A percentile compares a stretch with the other conserved stretches of the same genome.
These are phyloP conservation scores for Lota lota DNA, from an alignment of 2,113 vertebrate genomes.

Conservation along the genomic window DNA sequence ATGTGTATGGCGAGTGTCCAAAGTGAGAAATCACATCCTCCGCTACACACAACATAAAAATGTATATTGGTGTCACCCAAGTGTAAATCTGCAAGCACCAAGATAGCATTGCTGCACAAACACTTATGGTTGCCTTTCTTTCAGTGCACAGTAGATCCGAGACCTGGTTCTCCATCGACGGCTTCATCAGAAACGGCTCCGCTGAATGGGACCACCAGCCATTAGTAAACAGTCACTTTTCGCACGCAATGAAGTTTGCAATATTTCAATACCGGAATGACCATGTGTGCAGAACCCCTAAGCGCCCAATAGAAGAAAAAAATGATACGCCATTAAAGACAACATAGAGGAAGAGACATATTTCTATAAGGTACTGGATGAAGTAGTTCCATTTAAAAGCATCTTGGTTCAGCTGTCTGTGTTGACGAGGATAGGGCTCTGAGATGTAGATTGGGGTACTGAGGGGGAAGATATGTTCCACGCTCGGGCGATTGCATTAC, in stretches of 20 bases:
- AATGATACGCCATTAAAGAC: conserved; percentile 30
- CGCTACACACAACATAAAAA: conserved; percentile 1
- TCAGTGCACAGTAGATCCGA: conserved; percentile 5
- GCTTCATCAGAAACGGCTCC: conserved; percentile 17
- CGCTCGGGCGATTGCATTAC: conserved; percentile 24
- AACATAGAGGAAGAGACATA: conserved; percentile 26
- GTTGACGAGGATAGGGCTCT: conserved; percentile 7
- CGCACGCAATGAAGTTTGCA: neutral
- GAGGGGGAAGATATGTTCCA: conserved; percentile 1
- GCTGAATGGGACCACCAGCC: neutral
- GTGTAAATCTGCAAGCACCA: neutral
- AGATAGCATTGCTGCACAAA: too few relatives aligned
- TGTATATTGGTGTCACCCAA: neutral
- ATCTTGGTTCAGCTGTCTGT: conserved; percentile 19
- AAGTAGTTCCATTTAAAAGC: conserved; percentile 23
- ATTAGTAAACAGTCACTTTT: conserved; percentile 10
- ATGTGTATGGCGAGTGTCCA: neutral
- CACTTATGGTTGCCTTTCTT: neutral
- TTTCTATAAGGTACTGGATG: neutral
- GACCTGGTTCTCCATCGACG: conserved; percentile 15
- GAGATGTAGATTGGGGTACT: conserved; percentile 5
- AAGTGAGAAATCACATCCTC: neutral
- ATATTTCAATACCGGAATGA: neutral
- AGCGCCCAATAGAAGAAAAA: neutral
- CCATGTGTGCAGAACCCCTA: neutral